Evolutionary conservation across 2,797 vertebrate genomes (phyloP), one percentile per base, ranked within the genome.

Genomic region (Eurystomus glaucurus): DNA sequence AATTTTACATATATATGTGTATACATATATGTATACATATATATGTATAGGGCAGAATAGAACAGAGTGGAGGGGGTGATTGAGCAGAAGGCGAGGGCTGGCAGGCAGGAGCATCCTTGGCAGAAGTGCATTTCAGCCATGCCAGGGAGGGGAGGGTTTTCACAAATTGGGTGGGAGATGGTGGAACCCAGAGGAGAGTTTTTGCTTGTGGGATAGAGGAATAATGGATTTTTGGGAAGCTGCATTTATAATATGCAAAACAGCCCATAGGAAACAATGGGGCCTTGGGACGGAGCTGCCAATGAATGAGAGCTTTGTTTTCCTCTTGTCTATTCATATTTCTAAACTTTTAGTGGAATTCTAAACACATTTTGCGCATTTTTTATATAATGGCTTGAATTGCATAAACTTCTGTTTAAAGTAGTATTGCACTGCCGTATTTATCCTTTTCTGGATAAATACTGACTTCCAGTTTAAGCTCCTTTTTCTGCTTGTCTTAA

Each of bases 221-320:
- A 79, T 86, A 95, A 95, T 89, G 50, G 94, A 80, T 94, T 96
- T 96, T 96, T 84, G 87, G 97, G 85, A 96, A 90, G 87, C 92
- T 37, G 61, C n/a, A 22, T 96, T 94, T 92, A 76, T 94, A 88
- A 96, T 92, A 91, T 95, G 93, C 87, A 85, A 80, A 97, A 91
- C n/a, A 90, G 91, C 74, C 72, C 57, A 80, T 95, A 84, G 72
- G 88, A 97, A 96, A 97, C 95, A 97, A 96, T 89, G 54, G 66
- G 45, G 69, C 80, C 29, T 96, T 95, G 80, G 93, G 85, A 86
- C 96, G 92, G 97, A 88, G 46, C 94, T 96, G 90, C 84, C 61
- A 57, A 55, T 96, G 95, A 98, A 97, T 96, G 93, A 88, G 70
- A 57, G 62, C 97, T 97, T 97, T 98, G 97, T 98, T 97, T 90